These are phyloP conservation scores for Hyperoodon ampullatus DNA, from an alignment of 2,113 vertebrate species.

Conservation along the genomic window DNA sequence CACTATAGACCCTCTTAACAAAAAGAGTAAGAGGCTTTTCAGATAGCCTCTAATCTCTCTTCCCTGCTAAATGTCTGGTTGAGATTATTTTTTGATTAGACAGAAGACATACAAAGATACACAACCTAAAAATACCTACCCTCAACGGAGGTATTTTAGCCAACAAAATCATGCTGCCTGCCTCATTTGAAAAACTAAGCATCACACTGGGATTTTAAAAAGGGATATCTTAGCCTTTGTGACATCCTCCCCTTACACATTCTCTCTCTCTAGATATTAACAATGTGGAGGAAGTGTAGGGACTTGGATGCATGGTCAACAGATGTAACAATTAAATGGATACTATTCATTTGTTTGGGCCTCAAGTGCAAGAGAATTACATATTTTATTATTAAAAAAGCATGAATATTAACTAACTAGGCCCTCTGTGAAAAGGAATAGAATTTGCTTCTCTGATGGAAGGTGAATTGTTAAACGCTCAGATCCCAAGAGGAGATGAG, in stretches of 20 bases:
- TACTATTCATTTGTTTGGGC: conserved; percentile 64
- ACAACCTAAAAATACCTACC: conserved; percentile 82
- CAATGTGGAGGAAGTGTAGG: conserved; percentile 55
- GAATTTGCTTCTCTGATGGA: conserved; percentile 54
- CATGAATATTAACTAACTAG: conserved; percentile 60
- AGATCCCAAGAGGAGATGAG: conserved; percentile 48
- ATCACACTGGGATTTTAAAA: conserved; percentile 81
- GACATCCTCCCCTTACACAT: conserved; percentile 72
- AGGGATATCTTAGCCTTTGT: conserved; percentile 79
- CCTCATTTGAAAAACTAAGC: conserved; percentile 84
- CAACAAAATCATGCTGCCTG: conserved; percentile 84
- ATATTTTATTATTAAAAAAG: conserved; percentile 68
- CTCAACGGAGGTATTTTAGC: conserved; percentile 83
- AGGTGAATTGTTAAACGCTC: conserved; percentile 60
- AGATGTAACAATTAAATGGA: conserved; percentile 58
- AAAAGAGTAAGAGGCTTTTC: conserved; percentile 84
- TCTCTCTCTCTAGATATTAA: conserved; percentile 70
- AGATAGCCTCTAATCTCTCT: conserved; percentile 82
- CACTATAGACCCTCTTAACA: conserved; percentile 73
- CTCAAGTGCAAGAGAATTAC: conserved; percentile 47
- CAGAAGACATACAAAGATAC: conserved; percentile 78
- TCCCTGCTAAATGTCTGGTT: conserved; percentile 83
- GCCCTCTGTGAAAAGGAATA: conserved; percentile 11
- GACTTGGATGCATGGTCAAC: background rate
- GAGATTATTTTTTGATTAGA: conserved; percentile 86